Percentiles rank a stretch among this genome's conserved stretches.
These are phyloP conservation scores for Oreochromis niloticus DNA, from an alignment of 2,113 vertebrate genomes.

Conservation along the genomic window DNA sequence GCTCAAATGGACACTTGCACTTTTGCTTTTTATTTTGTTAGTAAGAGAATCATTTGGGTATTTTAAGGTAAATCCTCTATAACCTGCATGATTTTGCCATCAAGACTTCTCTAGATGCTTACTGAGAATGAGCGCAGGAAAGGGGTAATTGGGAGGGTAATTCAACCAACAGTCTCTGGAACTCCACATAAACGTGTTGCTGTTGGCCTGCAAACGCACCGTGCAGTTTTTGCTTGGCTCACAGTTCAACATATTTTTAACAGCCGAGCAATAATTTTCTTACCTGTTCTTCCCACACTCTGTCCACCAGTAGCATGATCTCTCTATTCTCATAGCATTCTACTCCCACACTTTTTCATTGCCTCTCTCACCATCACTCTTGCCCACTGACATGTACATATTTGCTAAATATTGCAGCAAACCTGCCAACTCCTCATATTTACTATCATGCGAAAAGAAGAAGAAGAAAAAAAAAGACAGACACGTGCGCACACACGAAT, in stretches of 20 bases:
- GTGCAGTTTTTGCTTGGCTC: not conserved
- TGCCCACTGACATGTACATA: constrained; percentile 25
- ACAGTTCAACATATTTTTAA: constrained; percentile 24
- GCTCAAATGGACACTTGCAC: not conserved
- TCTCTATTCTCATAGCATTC: constrained; percentile 33
- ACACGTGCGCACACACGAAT: not conserved
- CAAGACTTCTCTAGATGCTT: not conserved
- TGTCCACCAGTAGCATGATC: constrained; percentile 29
- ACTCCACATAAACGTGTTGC: not conserved
- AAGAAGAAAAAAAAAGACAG: not conserved
- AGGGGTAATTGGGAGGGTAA: not conserved
- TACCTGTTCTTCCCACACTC: constrained; percentile 55
- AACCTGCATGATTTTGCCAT: not conserved
- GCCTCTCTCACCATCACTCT: constrained; percentile 19
- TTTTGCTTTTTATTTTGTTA: not conserved
- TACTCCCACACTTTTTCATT: constrained; percentile 30
- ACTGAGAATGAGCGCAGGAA: not conserved
- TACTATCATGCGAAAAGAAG: constrained; percentile 5
- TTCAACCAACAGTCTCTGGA: not conserved
- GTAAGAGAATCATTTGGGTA: not conserved
- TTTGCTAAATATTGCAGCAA: constrained; percentile 45
- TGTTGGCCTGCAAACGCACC: not conserved
- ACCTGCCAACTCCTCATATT: constrained; percentile 49
- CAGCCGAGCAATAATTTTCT: constrained; percentile 11
- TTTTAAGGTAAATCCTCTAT: not conserved